These are phyloP conservation scores for Cyphomyrus plagiostoma DNA, from an alignment of 2,113 vertebrate genomes.

Conservation along the genomic window DNA sequence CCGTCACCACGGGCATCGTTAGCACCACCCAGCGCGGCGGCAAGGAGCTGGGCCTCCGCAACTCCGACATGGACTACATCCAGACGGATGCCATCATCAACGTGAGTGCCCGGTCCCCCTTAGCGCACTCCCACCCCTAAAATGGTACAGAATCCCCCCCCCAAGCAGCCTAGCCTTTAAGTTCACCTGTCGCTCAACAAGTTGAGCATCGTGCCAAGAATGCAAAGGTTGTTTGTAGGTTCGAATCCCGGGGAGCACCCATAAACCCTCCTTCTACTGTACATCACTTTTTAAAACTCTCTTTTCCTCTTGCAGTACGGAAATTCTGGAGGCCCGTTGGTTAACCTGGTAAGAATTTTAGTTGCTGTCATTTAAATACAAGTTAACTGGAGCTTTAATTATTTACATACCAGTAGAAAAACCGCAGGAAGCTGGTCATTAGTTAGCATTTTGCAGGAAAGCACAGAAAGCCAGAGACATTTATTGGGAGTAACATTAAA, in stretches of 20 bases:
- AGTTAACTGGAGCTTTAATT: neutral
- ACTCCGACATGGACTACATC: constrained; percentile 83
- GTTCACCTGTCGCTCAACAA: neutral
- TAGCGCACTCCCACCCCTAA: neutral
- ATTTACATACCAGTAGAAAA: neutral
- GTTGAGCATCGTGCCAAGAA: neutral
- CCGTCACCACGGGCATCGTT: constrained; percentile 80
- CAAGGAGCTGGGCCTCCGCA: constrained; percentile 76
- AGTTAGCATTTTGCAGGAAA: neutral
- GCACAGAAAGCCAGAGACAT: neutral
- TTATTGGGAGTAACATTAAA: neutral
- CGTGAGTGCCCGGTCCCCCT: constrained; percentile 43
- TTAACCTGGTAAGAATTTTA: constrained; percentile 82
- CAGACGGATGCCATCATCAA: constrained; percentile 87
- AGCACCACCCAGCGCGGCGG: constrained; percentile 80
- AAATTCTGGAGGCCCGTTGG: constrained; percentile 93
- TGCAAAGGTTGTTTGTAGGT: neutral
- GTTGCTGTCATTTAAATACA: neutral
- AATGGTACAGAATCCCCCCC: neutral
- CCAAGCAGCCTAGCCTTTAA: neutral
- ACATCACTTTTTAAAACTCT: neutral
- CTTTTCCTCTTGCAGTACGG: constrained; percentile 74
- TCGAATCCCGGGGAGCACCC: neutral
- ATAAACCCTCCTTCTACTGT: neutral
- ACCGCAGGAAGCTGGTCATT: neutral